Percentiles rank a stretch among this genome's conserved stretches.
Conservation (phyloP, 2,888 invertebrate species). For the Panorpa germanica region DNA sequence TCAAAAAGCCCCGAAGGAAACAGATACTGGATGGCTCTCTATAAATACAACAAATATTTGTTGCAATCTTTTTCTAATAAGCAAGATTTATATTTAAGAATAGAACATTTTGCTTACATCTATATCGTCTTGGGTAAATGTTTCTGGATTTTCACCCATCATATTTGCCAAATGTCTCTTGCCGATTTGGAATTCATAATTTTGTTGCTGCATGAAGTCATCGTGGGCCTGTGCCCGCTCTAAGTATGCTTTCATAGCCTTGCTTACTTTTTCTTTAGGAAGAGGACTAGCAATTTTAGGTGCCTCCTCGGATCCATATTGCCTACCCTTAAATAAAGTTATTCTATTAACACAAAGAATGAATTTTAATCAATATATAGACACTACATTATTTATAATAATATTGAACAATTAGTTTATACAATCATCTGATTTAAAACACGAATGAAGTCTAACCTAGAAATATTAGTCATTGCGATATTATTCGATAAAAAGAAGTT, state of each 20-base stretch:
- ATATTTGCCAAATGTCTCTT: slow-evolving; percentile 94
- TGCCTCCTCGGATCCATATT: too few relatives aligned
- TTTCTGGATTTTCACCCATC: slow-evolving; percentile 90
- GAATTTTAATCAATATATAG: too few relatives aligned
- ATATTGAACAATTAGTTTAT: too few relatives aligned
- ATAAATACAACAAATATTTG: slow-evolving; percentile 15
- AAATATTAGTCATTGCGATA: too few relatives aligned
- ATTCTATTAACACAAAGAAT: too few relatives aligned
- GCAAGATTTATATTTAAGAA: too few relatives aligned
- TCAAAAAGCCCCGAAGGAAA: slow-evolving; percentile 89
- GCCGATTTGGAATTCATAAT: slow-evolving; percentile 72
- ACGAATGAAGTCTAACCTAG: too few relatives aligned
- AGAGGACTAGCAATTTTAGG: too few relatives aligned
- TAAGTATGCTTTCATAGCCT: slow-evolving; percentile 79
- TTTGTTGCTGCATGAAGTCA: slow-evolving; percentile 63
- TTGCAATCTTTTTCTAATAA: background rate
- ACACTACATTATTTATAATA: too few relatives aligned
- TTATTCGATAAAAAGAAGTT: too few relatives aligned
- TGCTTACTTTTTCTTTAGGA: slow-evolving; percentile 55
- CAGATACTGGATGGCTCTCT: slow-evolving; percentile 82
- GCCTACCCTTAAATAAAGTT: too few relatives aligned
- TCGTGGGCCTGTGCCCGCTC: slow-evolving; percentile 66
- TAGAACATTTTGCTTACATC: slow-evolving; percentile 42
- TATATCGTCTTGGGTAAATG: slow-evolving; percentile 72
- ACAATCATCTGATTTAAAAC: too few relatives aligned